Evolutionary conservation across 2,113 vertebrate species (phyloP).

Genomic region (Hemibagrus wyckioides): DNA sequence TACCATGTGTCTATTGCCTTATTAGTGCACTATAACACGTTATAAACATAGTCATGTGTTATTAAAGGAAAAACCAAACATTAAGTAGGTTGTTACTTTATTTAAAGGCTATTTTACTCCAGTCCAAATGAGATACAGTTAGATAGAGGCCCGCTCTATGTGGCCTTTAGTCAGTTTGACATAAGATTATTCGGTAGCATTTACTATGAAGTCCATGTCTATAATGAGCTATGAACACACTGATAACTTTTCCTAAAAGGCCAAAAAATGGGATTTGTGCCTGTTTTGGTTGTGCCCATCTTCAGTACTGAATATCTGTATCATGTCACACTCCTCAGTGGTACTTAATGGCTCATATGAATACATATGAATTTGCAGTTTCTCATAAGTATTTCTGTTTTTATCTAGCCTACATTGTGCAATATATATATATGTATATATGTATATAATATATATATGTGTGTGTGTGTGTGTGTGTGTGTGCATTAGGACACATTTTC

Average conservation of each 20-base stretch:
- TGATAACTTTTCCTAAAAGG: not conserved
- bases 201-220: not conserved
- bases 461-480: too few species aligned
- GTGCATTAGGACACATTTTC: not conserved
- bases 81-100: too few species aligned
- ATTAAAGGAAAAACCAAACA: not conserved
- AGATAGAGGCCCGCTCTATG: conserved; percentile 49
- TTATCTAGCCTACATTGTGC: too few species aligned
- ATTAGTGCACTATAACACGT: not conserved
- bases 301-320: too few species aligned
- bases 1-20: not conserved
- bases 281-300: too few species aligned
- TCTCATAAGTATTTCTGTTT: too few species aligned
- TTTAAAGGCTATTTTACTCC: not conserved
- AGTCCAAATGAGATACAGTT: not conserved
- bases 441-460: too few species aligned
- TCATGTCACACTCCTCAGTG: too few species aligned
- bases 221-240: not conserved
- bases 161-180: conserved; percentile 66
- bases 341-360: too few species aligned
- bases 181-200: conserved; percentile 12
- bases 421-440: too few species aligned
- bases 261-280: too few species aligned
- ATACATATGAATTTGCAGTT: too few species aligned
- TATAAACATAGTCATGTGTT: not conserved